These are phyloP conservation scores for Drosophila testacea DNA, from an alignment of 2,888 invertebrate species.

Conservation along the genomic window DNA sequence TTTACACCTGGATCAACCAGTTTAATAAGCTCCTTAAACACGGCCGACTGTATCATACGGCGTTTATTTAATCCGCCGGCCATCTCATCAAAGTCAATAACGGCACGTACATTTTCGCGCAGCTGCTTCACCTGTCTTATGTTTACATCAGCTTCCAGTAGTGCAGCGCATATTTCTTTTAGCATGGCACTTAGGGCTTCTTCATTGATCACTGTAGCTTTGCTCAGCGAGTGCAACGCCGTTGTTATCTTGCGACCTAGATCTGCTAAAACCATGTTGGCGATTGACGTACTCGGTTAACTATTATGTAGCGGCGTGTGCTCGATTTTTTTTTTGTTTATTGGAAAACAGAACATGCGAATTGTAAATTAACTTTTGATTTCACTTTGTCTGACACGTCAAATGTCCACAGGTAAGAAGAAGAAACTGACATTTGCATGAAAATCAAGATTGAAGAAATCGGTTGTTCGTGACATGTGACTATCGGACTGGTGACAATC, in stretches of 20 bases:
- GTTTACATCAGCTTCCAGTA: constrained; percentile 99
- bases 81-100: constrained; percentile 99
- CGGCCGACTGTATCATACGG: constrained; percentile 99
- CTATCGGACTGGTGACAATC: no score
- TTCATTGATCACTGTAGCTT: constrained; percentile 99
- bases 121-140: constrained; percentile 97
- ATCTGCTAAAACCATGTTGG: constrained; percentile 99
- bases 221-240: constrained; percentile 98
- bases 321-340: constrained; percentile 43
- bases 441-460: no score
- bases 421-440: constrained; percentile 27
- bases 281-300: constrained; percentile 37
- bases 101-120: constrained; percentile 98
- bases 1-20: constrained; percentile 99
- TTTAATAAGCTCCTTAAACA: constrained; percentile 99
- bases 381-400: constrained; percentile 65
- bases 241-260: constrained; percentile 99
- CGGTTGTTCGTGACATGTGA: no score
- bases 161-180: constrained; percentile 98
- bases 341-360: constrained; percentile 55
- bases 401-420: constrained; percentile 41
- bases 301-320: constrained; percentile 44
- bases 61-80: constrained; percentile 99
- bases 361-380: constrained; percentile 45
- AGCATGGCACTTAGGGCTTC: constrained; percentile 99